These are phyloP conservation scores for Flexamia atlantica DNA, from an alignment of 2,888 invertebrate genomes.

Conservation along the genomic window DNA sequence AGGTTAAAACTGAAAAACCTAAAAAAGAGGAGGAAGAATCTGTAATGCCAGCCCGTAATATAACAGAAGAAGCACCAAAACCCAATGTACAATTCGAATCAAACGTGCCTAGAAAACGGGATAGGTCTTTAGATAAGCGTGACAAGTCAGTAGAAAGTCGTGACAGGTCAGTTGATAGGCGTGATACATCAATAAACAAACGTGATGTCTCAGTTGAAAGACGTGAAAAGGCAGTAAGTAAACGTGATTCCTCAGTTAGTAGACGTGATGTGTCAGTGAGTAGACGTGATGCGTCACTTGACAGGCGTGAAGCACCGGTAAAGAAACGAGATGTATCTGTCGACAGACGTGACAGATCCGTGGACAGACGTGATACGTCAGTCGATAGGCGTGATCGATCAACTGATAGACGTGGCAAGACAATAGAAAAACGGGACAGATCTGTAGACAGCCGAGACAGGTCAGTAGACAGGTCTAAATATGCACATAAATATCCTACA, in stretches of 20 bases:
- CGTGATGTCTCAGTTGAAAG: not conserved
- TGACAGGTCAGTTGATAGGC: not conserved
- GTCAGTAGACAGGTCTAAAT: not conserved
- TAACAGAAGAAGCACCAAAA: not conserved
- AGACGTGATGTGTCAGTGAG: not conserved
- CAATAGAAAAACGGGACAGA: not conserved
- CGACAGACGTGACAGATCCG: not conserved
- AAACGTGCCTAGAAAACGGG: not conserved
- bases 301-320: not conserved
- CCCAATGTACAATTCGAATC: not conserved
- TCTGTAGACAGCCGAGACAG: not conserved
- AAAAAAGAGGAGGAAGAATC: not conserved
- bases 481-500: not conserved
- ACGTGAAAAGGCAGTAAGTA: not conserved
- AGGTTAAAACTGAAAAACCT: constrained; percentile 48
- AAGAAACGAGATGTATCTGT: not conserved
- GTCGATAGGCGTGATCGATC: not conserved
- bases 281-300: not conserved
- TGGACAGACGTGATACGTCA: not conserved
- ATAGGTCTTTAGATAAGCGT: not conserved
- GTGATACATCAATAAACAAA: not conserved
- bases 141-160: not conserved
- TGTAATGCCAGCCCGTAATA: not conserved
- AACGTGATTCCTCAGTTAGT: not conserved
- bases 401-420: not conserved